Percentiles rank a stretch among this genome's conserved stretches.
Conservation (phyloP, 2,888 invertebrate species). For the Gordius sp. region DNA sequence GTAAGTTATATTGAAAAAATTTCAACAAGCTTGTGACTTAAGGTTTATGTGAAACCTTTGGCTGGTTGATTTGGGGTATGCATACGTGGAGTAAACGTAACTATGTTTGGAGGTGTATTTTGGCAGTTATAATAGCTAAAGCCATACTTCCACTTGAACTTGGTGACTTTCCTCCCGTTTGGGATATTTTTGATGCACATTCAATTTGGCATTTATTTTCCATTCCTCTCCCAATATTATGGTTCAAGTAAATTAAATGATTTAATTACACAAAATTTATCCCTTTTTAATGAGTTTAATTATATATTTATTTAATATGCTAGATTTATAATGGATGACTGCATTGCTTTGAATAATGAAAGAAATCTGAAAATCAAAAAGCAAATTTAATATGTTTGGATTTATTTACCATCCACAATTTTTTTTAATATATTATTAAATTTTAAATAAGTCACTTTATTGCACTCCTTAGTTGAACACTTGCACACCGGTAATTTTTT, state of each 20-base stretch:
- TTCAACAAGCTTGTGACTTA: neutral
- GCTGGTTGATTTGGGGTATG: conserved; percentile 7
- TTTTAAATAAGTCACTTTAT: too few relatives aligned
- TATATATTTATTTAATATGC: too few relatives aligned
- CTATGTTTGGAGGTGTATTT: conserved; percentile 7
- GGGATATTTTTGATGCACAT: conserved; percentile 14
- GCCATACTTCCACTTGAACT: neutral
- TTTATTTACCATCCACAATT: too few relatives aligned
- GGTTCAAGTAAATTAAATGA: conserved; percentile 17
- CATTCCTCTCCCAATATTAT: neutral
- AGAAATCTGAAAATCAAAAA: too few relatives aligned
- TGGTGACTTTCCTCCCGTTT: conserved; percentile 8
- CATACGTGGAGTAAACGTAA: neutral
- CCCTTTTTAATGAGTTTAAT: too few relatives aligned
- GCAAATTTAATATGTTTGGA: too few relatives aligned
- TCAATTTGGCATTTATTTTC: conserved; percentile 16
- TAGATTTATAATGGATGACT: too few relatives aligned
- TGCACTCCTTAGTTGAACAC: too few relatives aligned
- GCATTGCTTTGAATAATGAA: too few relatives aligned
- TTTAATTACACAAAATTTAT: too few relatives aligned
- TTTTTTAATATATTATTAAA: too few relatives aligned
- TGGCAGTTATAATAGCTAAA: neutral
- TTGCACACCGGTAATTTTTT: too few relatives aligned
- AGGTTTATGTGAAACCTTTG: conserved; percentile 12
- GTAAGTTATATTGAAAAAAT: conserved; percentile 7